Base-by-base conservation (phyloP, 2,797 vertebrate genomes). In the Cirrhinus molitorella region DNA sequence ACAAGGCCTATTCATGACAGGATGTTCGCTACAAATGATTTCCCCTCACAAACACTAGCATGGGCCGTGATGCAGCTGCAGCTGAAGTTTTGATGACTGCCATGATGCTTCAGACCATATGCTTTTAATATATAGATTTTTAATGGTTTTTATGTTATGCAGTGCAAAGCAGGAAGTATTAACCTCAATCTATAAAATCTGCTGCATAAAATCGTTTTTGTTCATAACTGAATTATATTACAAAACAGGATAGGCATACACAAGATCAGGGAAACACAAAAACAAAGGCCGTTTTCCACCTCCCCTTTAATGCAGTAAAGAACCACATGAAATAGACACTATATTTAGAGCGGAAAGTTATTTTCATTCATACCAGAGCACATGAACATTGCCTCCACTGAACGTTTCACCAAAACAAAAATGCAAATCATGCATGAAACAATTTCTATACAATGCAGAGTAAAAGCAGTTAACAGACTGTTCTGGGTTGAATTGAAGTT, bases 341-440 rank as follows among this genome's bases (percentile, higher is more conserved):
- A 92, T 90, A 92, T 93, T 91, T 93, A 91, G 90, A 83, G 71
- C 28, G 47, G 77, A 86, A 87, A 90, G 90, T 91, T 93, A 94
- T 93, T 94, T 94, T 92, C 91, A 92, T 89, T 87, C 87, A 88
- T 28, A 53, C 40, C 61, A 51, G 65, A 80, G 21, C 9, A 37
- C 28, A 37, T 74, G 21, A 70, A 25, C 14, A n/a, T 23, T 23
- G 63, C 49, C 40, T 61, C 49, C 57, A 28, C 25, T 25, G 45
- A 70, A 70, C 21, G n/a, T 28, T 3, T 11, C 25, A 23, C 16
- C 25, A 8, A 61, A 70, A 51, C 70, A 21, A 2, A 28, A 28
- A 31, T 17, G 17, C 5, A 71, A 49, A 49, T 28, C 40, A 47
- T 4, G 16, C 68, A 28, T 73, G 11, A 73, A 53, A 34, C 8